Evolutionary conservation across 2,888 invertebrate species (phyloP), one percentile per base, ranked within the genome.

Genomic region (Amiota communis): DNA sequence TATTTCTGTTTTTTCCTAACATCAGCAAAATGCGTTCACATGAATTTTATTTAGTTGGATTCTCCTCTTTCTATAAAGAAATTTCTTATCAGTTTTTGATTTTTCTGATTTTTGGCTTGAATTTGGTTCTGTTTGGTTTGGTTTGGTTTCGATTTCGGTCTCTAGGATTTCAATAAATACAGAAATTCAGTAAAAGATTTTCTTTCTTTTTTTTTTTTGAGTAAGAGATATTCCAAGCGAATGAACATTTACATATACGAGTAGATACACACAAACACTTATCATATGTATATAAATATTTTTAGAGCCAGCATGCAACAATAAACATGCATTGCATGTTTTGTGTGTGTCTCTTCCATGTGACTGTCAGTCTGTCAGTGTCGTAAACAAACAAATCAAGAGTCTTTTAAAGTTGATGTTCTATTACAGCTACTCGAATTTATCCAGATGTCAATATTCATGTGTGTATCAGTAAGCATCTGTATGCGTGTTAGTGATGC

Each of bases 161-260:
- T 36, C 36, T 64, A n/a, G 13, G 1, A 49, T 67, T 67, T 49
- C 49, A 67, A 67, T 67, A 67, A 20, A 67, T 67, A 20, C 10
- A 11, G 15, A 59, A 15, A 17, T 9, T 36, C 36, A 36, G 36
- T 4, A 36, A 59, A 59, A 59, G 17, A 20, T 17, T 13, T 9
- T 1, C 15, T 17, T 57, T 17, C 15, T 17, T n/a, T 57, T 53
- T 53, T 53, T 6, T 53, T 53, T 13, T 53, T 53, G 2, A 80
- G 83, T 80, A 84, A 84, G 79, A 85, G 83, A 83, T 85, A 85
- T 85, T 83, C 84, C 83, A 73, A 82, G 78, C 84, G 83, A 85
- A 79, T 83, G 83, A 84, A 84, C 79, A 78, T 17, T 36, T 6
- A 36, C 8, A 71, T 75, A 74, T 79, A n/a, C n/a, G n/a, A n/a